Evolutionary conservation across 2,797 vertebrate species (phyloP), one percentile per base, ranked within the genome.

Genomic region (Neostethus bicornis): DNA sequence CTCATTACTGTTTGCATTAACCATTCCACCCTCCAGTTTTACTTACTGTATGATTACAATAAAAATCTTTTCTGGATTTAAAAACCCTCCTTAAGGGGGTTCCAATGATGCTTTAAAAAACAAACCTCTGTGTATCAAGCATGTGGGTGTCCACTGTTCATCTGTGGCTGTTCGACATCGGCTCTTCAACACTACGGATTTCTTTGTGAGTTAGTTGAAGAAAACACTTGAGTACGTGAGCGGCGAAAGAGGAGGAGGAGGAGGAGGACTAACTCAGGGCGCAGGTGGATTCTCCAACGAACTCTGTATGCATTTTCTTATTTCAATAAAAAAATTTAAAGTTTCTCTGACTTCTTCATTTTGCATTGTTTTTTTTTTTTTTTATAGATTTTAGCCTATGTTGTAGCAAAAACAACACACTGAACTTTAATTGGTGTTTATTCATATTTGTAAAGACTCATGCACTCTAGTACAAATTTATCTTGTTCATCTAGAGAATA

Each of bases 121-220:
- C 29, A 56, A 8, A 4, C 8, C 32, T 17, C 31, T 42, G 44
- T 51, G 25, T 59, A 51, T 64, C 28, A 25, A 56, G 16, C 46
- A 52, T 59, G 47, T 37, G 20, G 29, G 53, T 57, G 65, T 61
- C 46, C 51, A 34, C 53, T 47, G 56, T 68, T 54, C 49, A 62
- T 28, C 39, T 51, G 71, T 65, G 55, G 47, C 62, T 51, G 49
- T 78, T 52, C 73, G 61, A 66, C 56, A 71, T 51, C 51, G 74
- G 54, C 71, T 61, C 34, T 75, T 80, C 66, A 75, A 75, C 76
- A 85, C 85, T 85, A 82, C 87, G 71, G 53, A 71, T 78, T 80
- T 35, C 65, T 73, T 70, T 58, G 53, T 56, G 56, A 61, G 38
- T 48, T 65, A 21, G 20, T 45, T 68, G 31, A 76, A 65, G 61